These are phyloP conservation scores for Syngnathoides biaculeatus DNA, from an alignment of 2,113 vertebrate genomes.

Conservation along the genomic window DNA sequence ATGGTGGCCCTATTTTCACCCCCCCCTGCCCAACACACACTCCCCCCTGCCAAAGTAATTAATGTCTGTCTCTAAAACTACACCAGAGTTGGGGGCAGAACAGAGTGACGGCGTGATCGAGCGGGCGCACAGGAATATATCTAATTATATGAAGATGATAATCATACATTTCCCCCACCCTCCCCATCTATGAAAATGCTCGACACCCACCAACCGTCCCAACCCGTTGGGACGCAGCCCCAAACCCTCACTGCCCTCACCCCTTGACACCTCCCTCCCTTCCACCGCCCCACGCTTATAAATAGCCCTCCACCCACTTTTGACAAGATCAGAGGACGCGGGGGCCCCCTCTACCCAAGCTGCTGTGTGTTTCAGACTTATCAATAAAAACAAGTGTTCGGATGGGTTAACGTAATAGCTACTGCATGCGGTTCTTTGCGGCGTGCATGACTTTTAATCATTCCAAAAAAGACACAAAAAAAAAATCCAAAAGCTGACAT, in stretches of 20 bases:
- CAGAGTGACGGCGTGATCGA: conserved; percentile 63
- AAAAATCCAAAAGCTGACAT: conserved; percentile 75
- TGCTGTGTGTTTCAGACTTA: conserved; percentile 99
- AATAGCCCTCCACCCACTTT: conserved; percentile 83
- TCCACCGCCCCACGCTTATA: conserved; percentile 86
- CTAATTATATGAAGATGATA: conserved; percentile 81
- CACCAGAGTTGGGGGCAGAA: conserved; percentile 71
- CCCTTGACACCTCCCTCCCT: background rate
- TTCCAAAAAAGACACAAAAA: background rate
- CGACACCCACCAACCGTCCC: conserved; percentile 87
- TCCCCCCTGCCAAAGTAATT: background rate
- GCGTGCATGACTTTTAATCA: conserved; percentile 83
- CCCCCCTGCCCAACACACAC: background rate
- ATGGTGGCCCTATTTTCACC: background rate
- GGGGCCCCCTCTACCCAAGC: conserved; percentile 91
- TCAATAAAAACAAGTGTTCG: conserved; percentile 89
- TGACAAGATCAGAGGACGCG: conserved; percentile 89
- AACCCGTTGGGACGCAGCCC: conserved; percentile 83
- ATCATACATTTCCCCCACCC: conserved; percentile 88
- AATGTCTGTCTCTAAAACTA: conserved; percentile 41
- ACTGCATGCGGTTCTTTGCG: conserved; percentile 99
- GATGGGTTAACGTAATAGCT: conserved; percentile 96
- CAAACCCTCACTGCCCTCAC: background rate
- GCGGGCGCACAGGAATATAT: conserved; percentile 83
- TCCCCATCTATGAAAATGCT: conserved; percentile 90